Conservation (phyloP, 2,113 vertebrate species). For the Vulpes ferrilata region DNA sequence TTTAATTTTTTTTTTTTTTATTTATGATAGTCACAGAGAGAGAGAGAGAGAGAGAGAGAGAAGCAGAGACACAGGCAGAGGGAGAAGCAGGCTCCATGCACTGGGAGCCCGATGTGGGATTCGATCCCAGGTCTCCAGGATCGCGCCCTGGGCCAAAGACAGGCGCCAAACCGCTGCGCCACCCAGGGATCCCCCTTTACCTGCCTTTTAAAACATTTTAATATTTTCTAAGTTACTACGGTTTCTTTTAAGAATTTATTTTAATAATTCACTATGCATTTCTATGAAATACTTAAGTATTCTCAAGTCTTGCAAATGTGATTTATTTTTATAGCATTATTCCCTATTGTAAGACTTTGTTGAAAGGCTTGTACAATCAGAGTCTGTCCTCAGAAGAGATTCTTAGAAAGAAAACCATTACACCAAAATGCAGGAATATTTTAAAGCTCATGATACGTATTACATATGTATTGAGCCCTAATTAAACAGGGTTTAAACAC, state of each 20-base stretch:
- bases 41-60: no score
- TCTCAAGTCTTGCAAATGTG: neutral
- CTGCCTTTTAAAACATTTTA: neutral
- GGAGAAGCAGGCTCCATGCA: no score
- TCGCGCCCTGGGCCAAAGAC: no score
- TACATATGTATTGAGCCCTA: neutral
- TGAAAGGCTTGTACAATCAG: neutral
- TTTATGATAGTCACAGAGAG: no score
- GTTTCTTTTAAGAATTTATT: neutral
- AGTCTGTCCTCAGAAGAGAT: neutral
- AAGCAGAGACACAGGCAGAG: no score
- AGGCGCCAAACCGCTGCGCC: no score
- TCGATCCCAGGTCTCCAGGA: no score
- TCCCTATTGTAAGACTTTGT: neutral
- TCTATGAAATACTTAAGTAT: neutral
- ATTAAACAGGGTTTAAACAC: rapidly evolving
- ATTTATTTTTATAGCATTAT: neutral
- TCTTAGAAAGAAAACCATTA: neutral
- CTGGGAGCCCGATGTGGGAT: no score
- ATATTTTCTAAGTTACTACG: neutral
- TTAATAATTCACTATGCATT: neutral
- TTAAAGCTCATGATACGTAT: neutral
- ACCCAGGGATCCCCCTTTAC: neutral
- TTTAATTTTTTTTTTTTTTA: no score
- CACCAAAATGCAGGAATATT: neutral